phyloP scores from a whole-genome alignment of 2,888 invertebrate species.

The Cantharis flavilabris region DNA sequence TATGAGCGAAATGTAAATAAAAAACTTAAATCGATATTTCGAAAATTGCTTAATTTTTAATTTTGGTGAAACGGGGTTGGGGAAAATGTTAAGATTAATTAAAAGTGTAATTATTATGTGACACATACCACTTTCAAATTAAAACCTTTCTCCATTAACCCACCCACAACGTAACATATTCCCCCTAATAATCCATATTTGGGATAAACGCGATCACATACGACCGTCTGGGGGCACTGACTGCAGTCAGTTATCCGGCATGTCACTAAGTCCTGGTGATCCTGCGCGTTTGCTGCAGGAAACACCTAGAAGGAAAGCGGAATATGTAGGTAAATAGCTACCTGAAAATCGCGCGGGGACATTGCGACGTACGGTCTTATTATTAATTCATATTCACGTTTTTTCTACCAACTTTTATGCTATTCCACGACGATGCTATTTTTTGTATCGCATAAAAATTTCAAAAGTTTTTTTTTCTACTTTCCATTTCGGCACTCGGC shows the following conservation, averaged over 20 bases:
- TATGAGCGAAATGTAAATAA: background rate
- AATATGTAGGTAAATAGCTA: constrained; percentile 5
- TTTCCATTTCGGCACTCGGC: background rate
- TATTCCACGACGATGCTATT: background rate
- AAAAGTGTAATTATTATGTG: background rate
- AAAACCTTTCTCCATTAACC: background rate
- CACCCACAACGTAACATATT: constrained; percentile 13
- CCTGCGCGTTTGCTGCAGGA: constrained; percentile 22
- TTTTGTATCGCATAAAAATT: background rate
- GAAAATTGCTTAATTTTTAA: background rate
- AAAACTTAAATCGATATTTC: background rate
- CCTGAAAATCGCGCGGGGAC: background rate
- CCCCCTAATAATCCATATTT: constrained; percentile 10
- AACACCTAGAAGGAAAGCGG: constrained; percentile 25
- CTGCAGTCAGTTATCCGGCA: constrained; percentile 17
- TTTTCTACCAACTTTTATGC: background rate
- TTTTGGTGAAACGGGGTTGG: background rate
- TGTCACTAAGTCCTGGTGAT: constrained; percentile 23
- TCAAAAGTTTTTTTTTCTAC: background rate
- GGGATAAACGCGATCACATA: constrained; percentile 7
- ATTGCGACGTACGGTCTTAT: background rate
- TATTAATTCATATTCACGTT: background rate
- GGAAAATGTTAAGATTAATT: background rate
- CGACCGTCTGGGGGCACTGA: constrained; percentile 20
- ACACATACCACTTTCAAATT: background rate